These are phyloP conservation scores for Abrostola tripartita DNA, from an alignment of 2,888 invertebrate genomes.

Conservation along the genomic window DNA sequence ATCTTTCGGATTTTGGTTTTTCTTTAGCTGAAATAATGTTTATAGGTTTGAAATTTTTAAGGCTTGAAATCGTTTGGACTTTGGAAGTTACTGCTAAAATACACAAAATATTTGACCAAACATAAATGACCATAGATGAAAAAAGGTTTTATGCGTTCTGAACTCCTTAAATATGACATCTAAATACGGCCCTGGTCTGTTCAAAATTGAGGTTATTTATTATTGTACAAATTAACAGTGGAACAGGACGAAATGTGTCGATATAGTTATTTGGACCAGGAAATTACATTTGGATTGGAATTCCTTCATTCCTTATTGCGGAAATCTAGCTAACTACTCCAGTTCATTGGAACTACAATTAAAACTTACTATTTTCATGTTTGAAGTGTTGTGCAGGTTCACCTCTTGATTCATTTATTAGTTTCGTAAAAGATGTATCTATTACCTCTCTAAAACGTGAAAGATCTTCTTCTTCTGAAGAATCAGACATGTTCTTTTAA, in stretches of 20 bases:
- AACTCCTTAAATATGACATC: background rate
- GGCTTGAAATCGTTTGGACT: too few relatives aligned
- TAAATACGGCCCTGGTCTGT: constrained; percentile 1
- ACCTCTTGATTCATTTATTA: constrained; percentile 66
- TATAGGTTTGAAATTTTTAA: background rate
- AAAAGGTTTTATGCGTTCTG: background rate
- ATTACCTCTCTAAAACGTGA: constrained; percentile 84
- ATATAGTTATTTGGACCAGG: background rate
- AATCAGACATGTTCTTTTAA: constrained; percentile 79
- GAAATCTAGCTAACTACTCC: background rate
- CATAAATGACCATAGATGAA: background rate
- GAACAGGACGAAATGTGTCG: constrained; percentile 4
- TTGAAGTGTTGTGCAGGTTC: constrained; percentile 60
- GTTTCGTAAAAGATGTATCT: constrained; percentile 80
- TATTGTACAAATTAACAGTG: constrained; percentile 2
- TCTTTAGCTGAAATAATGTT: constrained; percentile 44
- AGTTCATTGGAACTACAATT: background rate
- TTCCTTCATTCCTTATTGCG: background rate
- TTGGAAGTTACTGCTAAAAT: too few relatives aligned
- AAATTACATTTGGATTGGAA: background rate
- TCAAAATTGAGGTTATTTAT: background rate
- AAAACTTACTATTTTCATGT: constrained; percentile 37
- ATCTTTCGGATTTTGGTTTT: constrained; percentile 74
- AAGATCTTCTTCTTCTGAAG: constrained; percentile 84
- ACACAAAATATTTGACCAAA: too few relatives aligned